These are phyloP conservation scores for Ceratina japonica DNA, from an alignment of 1,140 invertebrate species.

Conservation along the genomic window DNA sequence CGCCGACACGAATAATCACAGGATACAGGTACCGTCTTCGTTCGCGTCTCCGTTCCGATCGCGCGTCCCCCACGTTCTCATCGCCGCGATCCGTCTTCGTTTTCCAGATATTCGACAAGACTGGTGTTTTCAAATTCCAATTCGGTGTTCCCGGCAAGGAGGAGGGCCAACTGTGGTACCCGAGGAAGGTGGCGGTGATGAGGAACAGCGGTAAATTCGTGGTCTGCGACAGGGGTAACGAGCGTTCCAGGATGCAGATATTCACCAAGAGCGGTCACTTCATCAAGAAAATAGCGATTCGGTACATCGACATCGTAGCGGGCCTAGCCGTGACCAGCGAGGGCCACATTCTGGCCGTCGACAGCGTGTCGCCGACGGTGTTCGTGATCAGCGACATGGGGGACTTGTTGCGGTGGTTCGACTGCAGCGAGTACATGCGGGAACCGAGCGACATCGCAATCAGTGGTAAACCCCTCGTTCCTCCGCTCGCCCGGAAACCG, in stretches of 20 bases:
- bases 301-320: slow-evolving; percentile 98
- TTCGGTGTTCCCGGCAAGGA: slow-evolving; percentile 95
- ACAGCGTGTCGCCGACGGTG: slow-evolving; percentile 97
- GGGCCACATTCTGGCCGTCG: slow-evolving; percentile 97
- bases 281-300: slow-evolving; percentile 94
- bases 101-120: slow-evolving; percentile 91
- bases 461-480: slow-evolving; percentile 82
- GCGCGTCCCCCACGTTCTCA: no score
- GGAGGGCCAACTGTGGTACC: slow-evolving; percentile 98
- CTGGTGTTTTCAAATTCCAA: slow-evolving; percentile 92
- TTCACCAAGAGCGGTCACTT: slow-evolving; percentile 93
- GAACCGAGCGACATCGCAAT: slow-evolving; percentile 98
- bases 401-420: slow-evolving; percentile 95
- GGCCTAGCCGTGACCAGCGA: slow-evolving; percentile 93
- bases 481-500: no score
- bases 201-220: slow-evolving; percentile 93
- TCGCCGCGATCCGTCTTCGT: slow-evolving; percentile 31
- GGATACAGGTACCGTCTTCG: slow-evolving; percentile 86
- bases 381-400: slow-evolving; percentile 95
- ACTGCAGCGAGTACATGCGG: slow-evolving; percentile 97
- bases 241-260: slow-evolving; percentile 97
- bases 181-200: slow-evolving; percentile 96
- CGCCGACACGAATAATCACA: slow-evolving; percentile 97
- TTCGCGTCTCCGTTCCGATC: no score
- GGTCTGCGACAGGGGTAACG: slow-evolving; percentile 97